Percentiles rank a stretch among this genome's conserved stretches.
These are phyloP conservation scores for Heliconius congener DNA, from an alignment of 1,140 invertebrate species.

Conservation along the genomic window DNA sequence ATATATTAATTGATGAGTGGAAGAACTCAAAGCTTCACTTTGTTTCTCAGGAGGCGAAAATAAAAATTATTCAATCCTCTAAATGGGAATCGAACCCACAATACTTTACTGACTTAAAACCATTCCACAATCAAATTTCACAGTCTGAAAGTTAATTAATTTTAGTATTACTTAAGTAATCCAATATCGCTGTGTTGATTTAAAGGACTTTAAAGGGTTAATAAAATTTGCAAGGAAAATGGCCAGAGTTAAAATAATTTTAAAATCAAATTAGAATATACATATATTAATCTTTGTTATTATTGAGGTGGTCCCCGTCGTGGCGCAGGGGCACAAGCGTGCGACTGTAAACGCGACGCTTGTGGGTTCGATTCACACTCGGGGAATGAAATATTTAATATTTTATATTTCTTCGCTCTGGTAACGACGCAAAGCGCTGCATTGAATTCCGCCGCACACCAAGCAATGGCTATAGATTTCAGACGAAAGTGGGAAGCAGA, in stretches of 20 bases:
- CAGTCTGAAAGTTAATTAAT: not conserved
- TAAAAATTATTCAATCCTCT: not conserved
- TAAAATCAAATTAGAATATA: not conserved
- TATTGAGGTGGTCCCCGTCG: too few species aligned
- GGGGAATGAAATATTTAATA: too few species aligned
- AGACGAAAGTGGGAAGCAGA: too few species aligned
- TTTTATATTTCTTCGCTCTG: too few species aligned
- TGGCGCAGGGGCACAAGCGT: too few species aligned
- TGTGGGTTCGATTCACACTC: too few species aligned
- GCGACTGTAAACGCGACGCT: too few species aligned
- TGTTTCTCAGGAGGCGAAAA: not conserved
- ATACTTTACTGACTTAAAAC: not conserved
- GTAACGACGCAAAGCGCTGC: too few species aligned
- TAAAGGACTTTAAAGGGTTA: not conserved
- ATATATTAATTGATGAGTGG: not conserved
- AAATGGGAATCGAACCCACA: not conserved
- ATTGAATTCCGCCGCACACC: too few species aligned
- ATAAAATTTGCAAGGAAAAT: not conserved
- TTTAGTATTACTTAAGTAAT: not conserved
- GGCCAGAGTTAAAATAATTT: not conserved
- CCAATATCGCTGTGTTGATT: not conserved
- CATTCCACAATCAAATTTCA: not conserved
- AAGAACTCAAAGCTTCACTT: not conserved
- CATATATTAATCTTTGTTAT: not conserved
- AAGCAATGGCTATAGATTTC: too few species aligned